Evolutionary conservation across 2,113 vertebrate species (phyloP).

Genomic region (Oryzias javanicus): DNA sequence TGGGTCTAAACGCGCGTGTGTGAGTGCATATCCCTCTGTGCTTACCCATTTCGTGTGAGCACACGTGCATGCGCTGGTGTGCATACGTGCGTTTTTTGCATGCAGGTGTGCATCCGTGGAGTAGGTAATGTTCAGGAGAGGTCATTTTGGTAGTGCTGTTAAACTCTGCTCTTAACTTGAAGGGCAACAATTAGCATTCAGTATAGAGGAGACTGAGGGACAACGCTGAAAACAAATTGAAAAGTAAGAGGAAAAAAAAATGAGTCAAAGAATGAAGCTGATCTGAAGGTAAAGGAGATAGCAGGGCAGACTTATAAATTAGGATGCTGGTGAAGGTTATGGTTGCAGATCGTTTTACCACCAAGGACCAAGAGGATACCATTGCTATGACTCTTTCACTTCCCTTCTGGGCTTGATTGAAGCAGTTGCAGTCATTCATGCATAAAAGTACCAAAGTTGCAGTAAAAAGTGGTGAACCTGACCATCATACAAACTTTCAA

Average conservation of each 20-base stretch:
- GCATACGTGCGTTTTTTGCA: constrained; percentile 10
- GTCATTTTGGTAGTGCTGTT: constrained; percentile 57
- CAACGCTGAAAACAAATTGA: constrained; percentile 23
- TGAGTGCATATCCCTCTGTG: no score
- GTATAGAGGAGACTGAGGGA: constrained; percentile 14
- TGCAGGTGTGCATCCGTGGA: constrained; percentile 7
- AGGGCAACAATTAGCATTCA: constrained; percentile 63
- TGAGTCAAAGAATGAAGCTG: neutral
- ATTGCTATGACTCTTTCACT: no score
- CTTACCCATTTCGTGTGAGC: neutral
- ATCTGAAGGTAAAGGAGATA: constrained; percentile 1
- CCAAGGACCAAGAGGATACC: neutral
- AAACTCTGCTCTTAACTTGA: constrained; percentile 43
- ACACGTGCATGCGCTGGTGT: neutral
- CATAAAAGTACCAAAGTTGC: neutral
- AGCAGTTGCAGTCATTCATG: neutral
- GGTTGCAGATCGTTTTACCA: constrained; percentile 23
- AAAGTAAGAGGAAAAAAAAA: constrained; percentile 12
- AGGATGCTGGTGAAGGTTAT: constrained; percentile 28
- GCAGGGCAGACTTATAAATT: constrained; percentile 5
- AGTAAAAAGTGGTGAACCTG: no score
- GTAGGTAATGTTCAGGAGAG: constrained; percentile 56
- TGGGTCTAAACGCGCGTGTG: neutral
- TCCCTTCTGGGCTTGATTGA: neutral
- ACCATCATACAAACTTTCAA: no score